These are phyloP conservation scores for Eristalinus aeneus DNA, from an alignment of 2,888 invertebrate genomes.

Conservation along the genomic window DNA sequence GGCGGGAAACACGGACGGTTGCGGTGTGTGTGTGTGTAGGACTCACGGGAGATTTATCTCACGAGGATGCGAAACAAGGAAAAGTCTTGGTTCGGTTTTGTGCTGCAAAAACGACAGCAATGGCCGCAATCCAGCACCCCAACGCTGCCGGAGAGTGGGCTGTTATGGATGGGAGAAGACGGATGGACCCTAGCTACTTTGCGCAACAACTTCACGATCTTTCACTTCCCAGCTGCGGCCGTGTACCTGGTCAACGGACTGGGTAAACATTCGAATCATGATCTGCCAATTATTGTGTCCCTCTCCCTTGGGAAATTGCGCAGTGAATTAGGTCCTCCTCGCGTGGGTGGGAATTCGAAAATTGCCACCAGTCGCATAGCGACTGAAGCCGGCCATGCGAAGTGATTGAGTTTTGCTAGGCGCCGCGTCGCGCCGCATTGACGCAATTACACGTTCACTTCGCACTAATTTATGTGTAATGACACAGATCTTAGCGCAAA, in stretches of 20 bases:
- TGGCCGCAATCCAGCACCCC: not conserved
- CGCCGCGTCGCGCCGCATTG: constrained; percentile 62
- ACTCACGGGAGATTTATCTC: constrained; percentile 63
- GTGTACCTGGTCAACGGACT: constrained; percentile 25
- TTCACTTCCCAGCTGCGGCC: constrained; percentile 1
- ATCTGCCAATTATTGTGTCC: constrained; percentile 58
- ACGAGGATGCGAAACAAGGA: constrained; percentile 43
- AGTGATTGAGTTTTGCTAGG: constrained; percentile 53
- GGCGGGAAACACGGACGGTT: not conserved
- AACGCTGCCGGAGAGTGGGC: constrained; percentile 27
- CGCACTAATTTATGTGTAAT: constrained; percentile 67
- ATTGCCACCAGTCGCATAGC: constrained; percentile 15
- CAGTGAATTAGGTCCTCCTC: constrained; percentile 47
- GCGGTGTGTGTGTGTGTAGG: constrained; percentile 45
- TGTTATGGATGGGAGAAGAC: constrained; percentile 41
- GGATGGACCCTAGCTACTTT: constrained; percentile 49
- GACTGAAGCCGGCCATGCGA: constrained; percentile 31
- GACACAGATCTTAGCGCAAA: constrained; percentile 65
- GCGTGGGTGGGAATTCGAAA: constrained; percentile 65
- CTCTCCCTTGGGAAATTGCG: constrained; percentile 41
- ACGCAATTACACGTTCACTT: constrained; percentile 49
- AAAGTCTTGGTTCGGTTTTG: constrained; percentile 41
- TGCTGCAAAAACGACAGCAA: not conserved
- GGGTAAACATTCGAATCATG: constrained; percentile 61
- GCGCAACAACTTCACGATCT: constrained; percentile 39